These are phyloP conservation scores for Regulus satrapa DNA, from an alignment of 2,113 vertebrate genomes.

Conservation along the genomic window DNA sequence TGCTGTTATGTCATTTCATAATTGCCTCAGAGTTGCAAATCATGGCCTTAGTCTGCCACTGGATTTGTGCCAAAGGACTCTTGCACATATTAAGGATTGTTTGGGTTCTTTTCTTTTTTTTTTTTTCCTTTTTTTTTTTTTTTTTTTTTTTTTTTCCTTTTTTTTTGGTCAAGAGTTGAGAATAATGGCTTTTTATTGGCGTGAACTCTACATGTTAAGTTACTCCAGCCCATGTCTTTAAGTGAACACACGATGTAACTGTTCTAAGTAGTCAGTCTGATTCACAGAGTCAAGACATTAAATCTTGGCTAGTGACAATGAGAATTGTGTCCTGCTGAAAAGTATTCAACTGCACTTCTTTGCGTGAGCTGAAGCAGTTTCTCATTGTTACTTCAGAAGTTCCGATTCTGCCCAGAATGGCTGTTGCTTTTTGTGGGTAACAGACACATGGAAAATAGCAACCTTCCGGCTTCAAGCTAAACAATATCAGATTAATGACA, in stretches of 20 bases:
- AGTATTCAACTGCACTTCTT: background rate
- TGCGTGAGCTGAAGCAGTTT: background rate
- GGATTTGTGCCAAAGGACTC: background rate
- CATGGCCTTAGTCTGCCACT: background rate
- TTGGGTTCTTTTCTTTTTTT: background rate
- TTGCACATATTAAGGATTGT: background rate
- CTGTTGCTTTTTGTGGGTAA: background rate
- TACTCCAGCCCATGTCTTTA: background rate
- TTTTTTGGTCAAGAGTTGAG: background rate
- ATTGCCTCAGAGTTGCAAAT: conserved; percentile 43
- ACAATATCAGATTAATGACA: background rate
- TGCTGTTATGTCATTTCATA: conserved; percentile 39
- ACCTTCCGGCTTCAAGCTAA: background rate
- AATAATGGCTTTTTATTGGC: background rate
- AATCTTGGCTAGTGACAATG: conserved; percentile 25
- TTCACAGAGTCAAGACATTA: background rate
- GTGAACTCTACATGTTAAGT: background rate
- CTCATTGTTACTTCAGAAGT: background rate
- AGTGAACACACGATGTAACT: background rate
- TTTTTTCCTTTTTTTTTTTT: background rate
- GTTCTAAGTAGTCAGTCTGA: background rate
- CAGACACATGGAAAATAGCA: background rate
- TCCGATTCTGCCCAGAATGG: background rate
- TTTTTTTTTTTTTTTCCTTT: background rate
- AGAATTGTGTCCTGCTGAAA: conserved; percentile 7